phyloP scores from a whole-genome alignment of 1,140 invertebrate genomes.

The Helicoverpa zea region DNA sequence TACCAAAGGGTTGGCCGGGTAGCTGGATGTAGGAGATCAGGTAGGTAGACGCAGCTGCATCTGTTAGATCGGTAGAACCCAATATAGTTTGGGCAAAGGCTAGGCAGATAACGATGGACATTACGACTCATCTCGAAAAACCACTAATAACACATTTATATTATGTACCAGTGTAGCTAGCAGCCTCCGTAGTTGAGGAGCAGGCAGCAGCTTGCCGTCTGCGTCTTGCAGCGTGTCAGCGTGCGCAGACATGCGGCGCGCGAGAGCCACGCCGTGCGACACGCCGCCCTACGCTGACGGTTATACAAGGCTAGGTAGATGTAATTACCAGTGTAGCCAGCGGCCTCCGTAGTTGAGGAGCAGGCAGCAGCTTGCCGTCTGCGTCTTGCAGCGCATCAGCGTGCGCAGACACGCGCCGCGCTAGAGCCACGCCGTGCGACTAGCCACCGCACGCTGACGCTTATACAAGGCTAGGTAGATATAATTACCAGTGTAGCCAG shows the following conservation, averaged over 20 bases:
- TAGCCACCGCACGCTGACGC: constrained; percentile 63
- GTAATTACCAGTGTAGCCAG: constrained; percentile 87
- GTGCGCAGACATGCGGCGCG: constrained; percentile 90
- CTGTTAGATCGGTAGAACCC: no score
- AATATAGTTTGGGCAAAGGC: no score
- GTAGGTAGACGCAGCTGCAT: no score
- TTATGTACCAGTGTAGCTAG: constrained; percentile 88
- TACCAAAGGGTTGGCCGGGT: no score
- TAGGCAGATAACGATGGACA: no score
- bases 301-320: no score
- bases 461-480: constrained; percentile 30
- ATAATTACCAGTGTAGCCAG: constrained; percentile 87
- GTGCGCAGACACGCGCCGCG: constrained; percentile 90
- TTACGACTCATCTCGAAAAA: no score
- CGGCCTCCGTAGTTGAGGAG: constrained; percentile 88
- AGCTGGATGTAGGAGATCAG: no score
- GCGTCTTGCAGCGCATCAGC: constrained; percentile 93
- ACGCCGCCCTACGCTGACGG: constrained; percentile 63
- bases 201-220: constrained; percentile 92
- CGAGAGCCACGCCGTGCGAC: constrained; percentile 90
- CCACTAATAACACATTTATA: no score
- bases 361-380: constrained; percentile 92
- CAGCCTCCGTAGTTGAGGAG: constrained; percentile 88
- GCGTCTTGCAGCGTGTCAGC: constrained; percentile 93
- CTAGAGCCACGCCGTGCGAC: constrained; percentile 90